Conservation (phyloP, 2,113 vertebrate genomes). For the Epinephelus moara region DNA sequence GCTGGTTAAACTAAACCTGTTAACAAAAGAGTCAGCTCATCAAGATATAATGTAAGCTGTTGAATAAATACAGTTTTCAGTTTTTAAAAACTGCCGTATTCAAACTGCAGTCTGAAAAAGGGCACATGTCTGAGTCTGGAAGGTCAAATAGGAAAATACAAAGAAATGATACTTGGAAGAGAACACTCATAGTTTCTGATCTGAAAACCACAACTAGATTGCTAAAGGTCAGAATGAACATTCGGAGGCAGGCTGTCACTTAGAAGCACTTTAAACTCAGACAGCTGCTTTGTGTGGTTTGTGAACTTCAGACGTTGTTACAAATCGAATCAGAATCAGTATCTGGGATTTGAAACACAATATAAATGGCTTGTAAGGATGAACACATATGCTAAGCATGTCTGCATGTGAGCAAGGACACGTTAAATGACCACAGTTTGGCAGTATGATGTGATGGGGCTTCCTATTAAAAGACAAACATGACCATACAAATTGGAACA, state of each 20-base stretch:
- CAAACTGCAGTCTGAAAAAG: conserved; percentile 14
- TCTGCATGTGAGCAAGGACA: conserved; percentile 11
- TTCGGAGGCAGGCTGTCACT: conserved; percentile 22
- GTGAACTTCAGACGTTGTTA: not conserved
- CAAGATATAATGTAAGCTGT: not conserved
- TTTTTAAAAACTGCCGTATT: not conserved
- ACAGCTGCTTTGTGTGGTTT: conserved; percentile 15
- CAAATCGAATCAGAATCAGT: conserved; percentile 13
- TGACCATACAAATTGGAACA: conserved; percentile 29
- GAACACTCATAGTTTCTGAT: conserved; percentile 27
- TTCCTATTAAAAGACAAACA: conserved; percentile 45
- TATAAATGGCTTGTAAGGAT: not conserved
- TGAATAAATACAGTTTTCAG: conserved; percentile 1
- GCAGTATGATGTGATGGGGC: conserved; percentile 16
- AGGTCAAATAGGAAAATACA: conserved; percentile 34
- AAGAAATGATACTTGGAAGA: conserved; percentile 14
- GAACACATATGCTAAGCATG: not conserved
- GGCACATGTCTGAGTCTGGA: conserved; percentile 12
- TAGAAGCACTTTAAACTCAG: not conserved
- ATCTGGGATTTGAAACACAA: conserved; percentile 4
- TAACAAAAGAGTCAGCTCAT: not conserved
- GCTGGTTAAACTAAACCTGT: conserved; percentile 6
- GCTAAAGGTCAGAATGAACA: conserved; percentile 48
- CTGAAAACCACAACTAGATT: conserved; percentile 34
- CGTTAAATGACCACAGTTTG: conserved; percentile 29